A percentile compares a stretch with the other conserved stretches of the same genome.
These are phyloP conservation scores for Junco hyemalis DNA, from an alignment of 2,113 vertebrate genomes.

Conservation along the genomic window DNA sequence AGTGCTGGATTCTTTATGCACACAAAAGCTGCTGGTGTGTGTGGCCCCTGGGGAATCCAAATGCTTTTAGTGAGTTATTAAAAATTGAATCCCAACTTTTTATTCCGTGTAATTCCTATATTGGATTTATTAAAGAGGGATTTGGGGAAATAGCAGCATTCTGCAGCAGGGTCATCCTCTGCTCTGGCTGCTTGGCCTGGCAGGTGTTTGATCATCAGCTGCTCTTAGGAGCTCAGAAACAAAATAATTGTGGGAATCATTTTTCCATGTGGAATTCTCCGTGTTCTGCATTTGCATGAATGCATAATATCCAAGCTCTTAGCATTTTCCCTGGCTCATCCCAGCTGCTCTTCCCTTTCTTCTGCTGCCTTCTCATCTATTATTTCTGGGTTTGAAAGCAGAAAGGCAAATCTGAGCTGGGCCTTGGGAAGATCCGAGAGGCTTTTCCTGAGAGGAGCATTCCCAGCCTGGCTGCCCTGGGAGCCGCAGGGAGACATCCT, in stretches of 20 bases:
- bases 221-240: not conserved
- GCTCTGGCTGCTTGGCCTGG: not conserved
- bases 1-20: not conserved
- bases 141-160: not conserved
- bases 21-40: not conserved
- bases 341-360: not conserved
- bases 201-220: not conserved
- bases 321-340: not conserved
- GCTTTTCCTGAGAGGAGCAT: not conserved
- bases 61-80: slow-evolving; percentile 66
- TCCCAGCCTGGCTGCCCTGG: not conserved
- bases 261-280: not conserved
- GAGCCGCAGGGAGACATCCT: not conserved
- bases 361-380: not conserved
- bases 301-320: not conserved
- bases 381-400: not conserved
- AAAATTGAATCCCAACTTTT: slow-evolving; percentile 68
- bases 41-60: not conserved
- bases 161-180: not conserved
- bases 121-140: slow-evolving; percentile 63
- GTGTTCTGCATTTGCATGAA: not conserved
- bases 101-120: slow-evolving; percentile 33
- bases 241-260: not conserved
- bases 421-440: not conserved
- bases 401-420: not conserved